phyloP scores from a whole-genome alignment of 2,797 vertebrate species.

The Cichlasoma orientale region DNA sequence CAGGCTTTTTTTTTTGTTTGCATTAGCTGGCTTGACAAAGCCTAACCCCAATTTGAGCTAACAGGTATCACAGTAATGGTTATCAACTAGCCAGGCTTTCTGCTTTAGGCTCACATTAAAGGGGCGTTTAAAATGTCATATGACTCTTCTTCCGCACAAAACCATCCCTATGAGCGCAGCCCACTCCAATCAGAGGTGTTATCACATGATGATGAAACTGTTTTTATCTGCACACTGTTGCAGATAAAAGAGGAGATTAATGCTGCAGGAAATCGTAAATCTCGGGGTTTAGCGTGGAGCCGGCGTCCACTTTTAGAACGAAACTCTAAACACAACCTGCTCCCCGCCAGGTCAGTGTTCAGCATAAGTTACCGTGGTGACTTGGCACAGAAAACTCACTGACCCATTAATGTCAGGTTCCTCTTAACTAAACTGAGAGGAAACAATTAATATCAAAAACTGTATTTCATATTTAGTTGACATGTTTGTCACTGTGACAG shows the following conservation, averaged over 20 bases:
- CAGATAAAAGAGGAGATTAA: background rate
- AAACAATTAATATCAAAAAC: background rate
- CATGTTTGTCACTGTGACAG: background rate
- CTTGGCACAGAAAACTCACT: background rate
- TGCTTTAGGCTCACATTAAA: background rate
- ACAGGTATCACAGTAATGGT: too few species aligned
- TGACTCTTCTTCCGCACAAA: background rate
- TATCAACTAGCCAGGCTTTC: too few species aligned
- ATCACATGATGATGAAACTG: background rate
- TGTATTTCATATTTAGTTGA: background rate
- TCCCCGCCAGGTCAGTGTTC: background rate
- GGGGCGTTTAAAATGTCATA: too few species aligned
- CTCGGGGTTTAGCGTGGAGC: fast-evolving
- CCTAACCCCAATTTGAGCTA: too few species aligned
- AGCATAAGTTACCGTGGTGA: background rate
- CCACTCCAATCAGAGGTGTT: background rate
- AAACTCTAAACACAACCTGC: background rate
- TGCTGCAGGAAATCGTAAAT: background rate
- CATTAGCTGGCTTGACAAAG: too few species aligned
- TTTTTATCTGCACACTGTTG: too few species aligned
- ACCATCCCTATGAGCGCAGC: background rate
- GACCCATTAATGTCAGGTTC: background rate
- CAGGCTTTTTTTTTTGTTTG: too few species aligned
- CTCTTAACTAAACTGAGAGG: background rate
- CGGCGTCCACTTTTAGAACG: background rate